A percentile compares a stretch with the other conserved stretches of the same genome.
These are phyloP conservation scores for Ciconia stormi DNA, from an alignment of 2,113 vertebrate species.

Conservation along the genomic window DNA sequence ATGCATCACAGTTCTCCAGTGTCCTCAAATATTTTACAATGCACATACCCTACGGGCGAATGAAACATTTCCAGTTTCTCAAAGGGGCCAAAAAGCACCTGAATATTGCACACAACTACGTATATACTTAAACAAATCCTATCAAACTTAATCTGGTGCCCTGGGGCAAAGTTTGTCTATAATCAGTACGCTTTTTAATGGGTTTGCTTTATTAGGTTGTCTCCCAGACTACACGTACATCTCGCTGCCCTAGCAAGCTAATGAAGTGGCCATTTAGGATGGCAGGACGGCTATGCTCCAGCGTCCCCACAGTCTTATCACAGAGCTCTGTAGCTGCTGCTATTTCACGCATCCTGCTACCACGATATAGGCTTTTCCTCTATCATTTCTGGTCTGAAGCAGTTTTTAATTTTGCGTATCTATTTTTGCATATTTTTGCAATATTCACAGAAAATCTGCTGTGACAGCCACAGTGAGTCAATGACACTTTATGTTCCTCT, in stretches of 20 bases:
- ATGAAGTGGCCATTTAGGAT: background rate
- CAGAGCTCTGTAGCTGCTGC: background rate
- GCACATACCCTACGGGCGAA: background rate
- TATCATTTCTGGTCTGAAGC: background rate
- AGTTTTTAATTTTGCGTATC: background rate
- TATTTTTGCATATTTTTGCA: background rate
- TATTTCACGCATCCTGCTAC: background rate
- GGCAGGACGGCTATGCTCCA: background rate
- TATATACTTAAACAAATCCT: background rate
- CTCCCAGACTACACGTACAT: background rate
- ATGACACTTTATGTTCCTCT: background rate
- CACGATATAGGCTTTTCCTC: background rate
- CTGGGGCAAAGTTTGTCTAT: background rate
- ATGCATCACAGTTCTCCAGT: background rate
- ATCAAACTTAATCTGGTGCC: background rate
- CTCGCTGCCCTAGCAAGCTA: background rate
- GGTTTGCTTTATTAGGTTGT: background rate
- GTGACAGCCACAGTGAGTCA: background rate
- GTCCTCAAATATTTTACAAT: background rate
- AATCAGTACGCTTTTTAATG: background rate
- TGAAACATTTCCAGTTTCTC: background rate
- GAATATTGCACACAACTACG: background rate
- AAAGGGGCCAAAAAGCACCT: background rate
- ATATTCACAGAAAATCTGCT: background rate
- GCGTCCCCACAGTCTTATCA: background rate